A percentile compares a stretch with the other conserved stretches of the same genome.
Conservation (phyloP, 2,113 vertebrate genomes). For the Prunella himalayana region DNA sequence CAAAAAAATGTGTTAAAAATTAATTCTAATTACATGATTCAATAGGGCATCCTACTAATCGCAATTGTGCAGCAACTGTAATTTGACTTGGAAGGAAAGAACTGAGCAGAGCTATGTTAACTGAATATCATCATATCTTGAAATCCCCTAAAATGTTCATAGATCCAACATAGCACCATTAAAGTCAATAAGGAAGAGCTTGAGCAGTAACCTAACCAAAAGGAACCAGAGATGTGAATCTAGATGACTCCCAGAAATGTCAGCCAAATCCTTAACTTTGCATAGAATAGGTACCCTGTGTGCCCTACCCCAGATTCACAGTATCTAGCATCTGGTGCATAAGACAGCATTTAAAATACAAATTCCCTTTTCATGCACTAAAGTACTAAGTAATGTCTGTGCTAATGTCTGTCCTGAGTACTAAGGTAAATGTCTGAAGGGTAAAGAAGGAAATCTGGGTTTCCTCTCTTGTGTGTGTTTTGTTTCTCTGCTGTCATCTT, state of each 20-base stretch:
- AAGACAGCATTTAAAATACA: neutral
- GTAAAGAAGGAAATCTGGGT: neutral
- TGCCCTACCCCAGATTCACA: neutral
- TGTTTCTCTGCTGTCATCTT: neutral
- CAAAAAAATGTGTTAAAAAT: neutral
- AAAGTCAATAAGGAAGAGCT: neutral
- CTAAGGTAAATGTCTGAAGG: neutral
- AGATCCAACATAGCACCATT: neutral
- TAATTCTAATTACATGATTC: neutral
- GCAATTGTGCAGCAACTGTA: neutral
- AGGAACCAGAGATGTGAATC: neutral
- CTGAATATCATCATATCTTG: neutral
- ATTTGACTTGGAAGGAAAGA: neutral
- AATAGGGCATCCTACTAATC: neutral
- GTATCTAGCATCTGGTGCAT: neutral
- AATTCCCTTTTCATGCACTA: neutral
- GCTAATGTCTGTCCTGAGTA: neutral
- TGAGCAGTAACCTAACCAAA: neutral
- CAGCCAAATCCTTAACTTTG: neutral
- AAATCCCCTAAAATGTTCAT: neutral
- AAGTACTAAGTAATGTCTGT: too few species aligned
- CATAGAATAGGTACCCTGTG: neutral
- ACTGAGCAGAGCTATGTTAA: neutral
- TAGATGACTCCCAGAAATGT: neutral
- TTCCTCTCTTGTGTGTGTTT: neutral